Conservation (phyloP, 2,797 vertebrate genomes). For the Rhynchotus rufescens region DNA sequence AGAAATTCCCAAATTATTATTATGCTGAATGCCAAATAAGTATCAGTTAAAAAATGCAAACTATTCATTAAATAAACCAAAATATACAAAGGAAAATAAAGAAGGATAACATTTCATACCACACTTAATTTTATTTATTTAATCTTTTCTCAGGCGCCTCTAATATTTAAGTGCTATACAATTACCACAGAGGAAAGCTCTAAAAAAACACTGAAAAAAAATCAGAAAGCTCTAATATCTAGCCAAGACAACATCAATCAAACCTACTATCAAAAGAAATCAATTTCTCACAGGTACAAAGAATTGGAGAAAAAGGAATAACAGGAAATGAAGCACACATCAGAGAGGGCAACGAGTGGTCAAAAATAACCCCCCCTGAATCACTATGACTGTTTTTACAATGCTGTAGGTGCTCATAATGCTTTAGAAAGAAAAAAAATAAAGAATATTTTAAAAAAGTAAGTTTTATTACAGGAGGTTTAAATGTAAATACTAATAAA, state of each 20-base stretch:
- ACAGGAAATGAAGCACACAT: background rate
- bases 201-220: background rate
- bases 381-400: background rate
- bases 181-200: constrained; percentile 3
- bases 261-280: constrained; percentile 5
- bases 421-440: background rate
- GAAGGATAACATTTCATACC: background rate
- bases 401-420: background rate
- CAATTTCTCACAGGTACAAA: background rate
- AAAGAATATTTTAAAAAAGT: background rate
- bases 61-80: constrained; percentile 35
- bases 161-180: background rate
- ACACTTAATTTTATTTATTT: constrained; percentile 43
- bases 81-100: constrained; percentile 28
- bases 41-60: constrained; percentile 7
- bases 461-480: background rate
- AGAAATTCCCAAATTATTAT: constrained; percentile 1
- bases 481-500: background rate
- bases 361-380: background rate
- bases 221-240: background rate
- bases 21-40: background rate
- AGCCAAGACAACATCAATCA: constrained; percentile 32
- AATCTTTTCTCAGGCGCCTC: background rate
- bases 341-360: background rate
- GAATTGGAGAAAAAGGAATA: background rate